Evolutionary conservation across 64 coral and sea anemone genomes (phyloP).

Genomic region (Stichodactyla helianthus): DNA sequence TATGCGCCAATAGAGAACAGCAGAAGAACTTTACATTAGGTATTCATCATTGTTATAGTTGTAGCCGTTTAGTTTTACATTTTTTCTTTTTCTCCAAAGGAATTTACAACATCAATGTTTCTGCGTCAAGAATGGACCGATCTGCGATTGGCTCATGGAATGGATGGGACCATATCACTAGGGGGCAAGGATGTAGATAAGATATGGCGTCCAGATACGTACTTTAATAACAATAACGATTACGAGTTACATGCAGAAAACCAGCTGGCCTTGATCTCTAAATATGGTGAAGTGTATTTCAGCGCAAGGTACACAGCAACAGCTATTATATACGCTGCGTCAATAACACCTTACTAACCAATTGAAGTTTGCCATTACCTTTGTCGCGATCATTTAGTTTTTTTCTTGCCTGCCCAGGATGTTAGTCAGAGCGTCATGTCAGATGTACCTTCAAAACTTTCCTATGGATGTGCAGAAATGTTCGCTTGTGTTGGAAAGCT

Average conservation of each 20-base stretch:
- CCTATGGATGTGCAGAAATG: slow-evolving; percentile 86
- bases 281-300: slow-evolving; percentile 69
- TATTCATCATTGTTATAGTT: too few relatives aligned
- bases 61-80: background rate
- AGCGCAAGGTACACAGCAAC: slow-evolving; percentile 56
- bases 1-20: too few relatives aligned
- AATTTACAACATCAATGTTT: slow-evolving; percentile 90
- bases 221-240: slow-evolving; percentile 83
- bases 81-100: slow-evolving; percentile 20
- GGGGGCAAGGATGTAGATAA: slow-evolving; percentile 62
- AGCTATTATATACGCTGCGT: background rate
- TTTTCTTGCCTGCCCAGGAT: slow-evolving; percentile 22
- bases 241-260: slow-evolving; percentile 78
- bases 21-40: background rate
- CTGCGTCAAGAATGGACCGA: slow-evolving; percentile 87
- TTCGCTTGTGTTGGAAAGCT: slow-evolving; percentile 71
- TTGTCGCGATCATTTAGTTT: too few relatives aligned
- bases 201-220: slow-evolving; percentile 92
- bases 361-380: background rate
- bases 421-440: slow-evolving; percentile 72
- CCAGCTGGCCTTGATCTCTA: slow-evolving; percentile 74
- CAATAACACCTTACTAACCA: too few relatives aligned
- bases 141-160: slow-evolving; percentile 50
- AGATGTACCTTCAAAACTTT: slow-evolving; percentile 86
- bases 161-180: slow-evolving; percentile 53